These are phyloP conservation scores for Patiria miniata DNA, from an alignment of 35 echinoderm and acorn worm species.

Conservation along the genomic window DNA sequence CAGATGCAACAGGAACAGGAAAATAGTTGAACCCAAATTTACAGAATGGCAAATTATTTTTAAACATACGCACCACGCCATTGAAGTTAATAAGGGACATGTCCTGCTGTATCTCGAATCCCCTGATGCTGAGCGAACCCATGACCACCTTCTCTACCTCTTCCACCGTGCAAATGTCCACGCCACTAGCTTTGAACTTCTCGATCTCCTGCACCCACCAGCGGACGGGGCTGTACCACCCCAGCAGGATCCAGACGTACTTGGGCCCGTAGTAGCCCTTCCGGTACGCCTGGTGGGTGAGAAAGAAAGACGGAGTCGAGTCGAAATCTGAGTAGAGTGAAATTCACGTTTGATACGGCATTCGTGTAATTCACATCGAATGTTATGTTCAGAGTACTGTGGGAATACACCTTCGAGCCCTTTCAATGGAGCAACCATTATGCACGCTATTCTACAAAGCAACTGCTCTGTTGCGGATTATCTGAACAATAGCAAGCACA, in stretches of 20 bases:
- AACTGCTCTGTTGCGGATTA: too few species aligned
- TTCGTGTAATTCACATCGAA: not conserved
- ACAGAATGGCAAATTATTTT: too few species aligned
- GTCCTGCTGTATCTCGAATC: conserved; percentile 58
- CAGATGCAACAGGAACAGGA: too few species aligned
- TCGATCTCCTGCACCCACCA: conserved; percentile 55
- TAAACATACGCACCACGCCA: conserved; percentile 42
- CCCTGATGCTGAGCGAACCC: conserved; percentile 64
- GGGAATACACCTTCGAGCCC: too few species aligned
- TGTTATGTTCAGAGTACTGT: too few species aligned
- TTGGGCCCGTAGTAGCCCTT: conserved; percentile 46
- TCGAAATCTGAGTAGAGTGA: not conserved
- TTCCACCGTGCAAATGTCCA: conserved; percentile 47
- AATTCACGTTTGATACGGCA: not conserved
- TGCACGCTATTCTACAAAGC: too few species aligned
- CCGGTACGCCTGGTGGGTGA: conserved; percentile 52
- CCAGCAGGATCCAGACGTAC: conserved; percentile 70
- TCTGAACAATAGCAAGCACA: too few species aligned
- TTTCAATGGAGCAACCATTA: too few species aligned
- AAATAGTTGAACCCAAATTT: too few species aligned
- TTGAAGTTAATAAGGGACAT: conserved; percentile 57
- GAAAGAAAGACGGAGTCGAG: not conserved
- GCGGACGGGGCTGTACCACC: conserved; percentile 43
- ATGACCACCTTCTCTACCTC: conserved; percentile 38
- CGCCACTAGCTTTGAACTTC: not conserved